These are phyloP conservation scores for Sericinus montela DNA, from an alignment of 2,888 invertebrate species.

Conservation along the genomic window DNA sequence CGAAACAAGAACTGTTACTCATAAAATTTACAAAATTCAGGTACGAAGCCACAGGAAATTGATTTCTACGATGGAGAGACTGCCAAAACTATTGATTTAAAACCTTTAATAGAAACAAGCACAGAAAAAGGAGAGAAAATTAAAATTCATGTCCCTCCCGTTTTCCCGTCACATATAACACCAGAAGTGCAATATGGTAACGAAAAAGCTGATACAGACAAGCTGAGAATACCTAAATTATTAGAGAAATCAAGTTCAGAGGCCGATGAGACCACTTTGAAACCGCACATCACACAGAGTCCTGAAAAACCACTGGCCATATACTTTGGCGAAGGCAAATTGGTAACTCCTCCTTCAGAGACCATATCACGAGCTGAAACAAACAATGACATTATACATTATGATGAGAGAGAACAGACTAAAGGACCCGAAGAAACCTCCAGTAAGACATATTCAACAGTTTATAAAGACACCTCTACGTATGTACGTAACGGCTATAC, in stretches of 20 bases:
- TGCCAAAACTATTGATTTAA: conserved; percentile 41
- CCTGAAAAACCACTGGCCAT: conserved; percentile 67
- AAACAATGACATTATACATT: conserved; percentile 46
- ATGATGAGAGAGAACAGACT: conserved; percentile 41
- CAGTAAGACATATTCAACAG: conserved; percentile 30
- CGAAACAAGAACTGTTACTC: no score
- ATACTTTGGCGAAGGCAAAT: conserved; percentile 53
- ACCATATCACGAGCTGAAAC: conserved; percentile 50
- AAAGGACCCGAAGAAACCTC: conserved; percentile 31
- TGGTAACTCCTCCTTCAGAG: conserved; percentile 36
- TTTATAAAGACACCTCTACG: conserved; percentile 30
- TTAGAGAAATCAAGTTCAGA: conserved; percentile 37
- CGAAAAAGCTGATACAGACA: conserved; percentile 62
- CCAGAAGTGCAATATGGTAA: conserved; percentile 77
- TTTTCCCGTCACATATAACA: conserved; percentile 63
- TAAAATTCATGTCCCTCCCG: conserved; percentile 52
- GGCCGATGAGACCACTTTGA: conserved; percentile 54
- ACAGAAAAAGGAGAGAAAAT: conserved; percentile 37
- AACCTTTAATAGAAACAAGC: conserved; percentile 37
- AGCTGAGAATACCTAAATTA: conserved; percentile 50
- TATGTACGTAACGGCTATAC: conserved; percentile 20
- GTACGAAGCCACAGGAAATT: conserved; percentile 65
- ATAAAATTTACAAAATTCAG: conserved; percentile 45
- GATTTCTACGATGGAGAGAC: conserved; percentile 64
- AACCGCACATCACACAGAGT: conserved; percentile 69